These are phyloP conservation scores for Ophiothrix spiculata DNA, from an alignment of 35 echinoderm and acorn worm species.

Conservation along the genomic window DNA sequence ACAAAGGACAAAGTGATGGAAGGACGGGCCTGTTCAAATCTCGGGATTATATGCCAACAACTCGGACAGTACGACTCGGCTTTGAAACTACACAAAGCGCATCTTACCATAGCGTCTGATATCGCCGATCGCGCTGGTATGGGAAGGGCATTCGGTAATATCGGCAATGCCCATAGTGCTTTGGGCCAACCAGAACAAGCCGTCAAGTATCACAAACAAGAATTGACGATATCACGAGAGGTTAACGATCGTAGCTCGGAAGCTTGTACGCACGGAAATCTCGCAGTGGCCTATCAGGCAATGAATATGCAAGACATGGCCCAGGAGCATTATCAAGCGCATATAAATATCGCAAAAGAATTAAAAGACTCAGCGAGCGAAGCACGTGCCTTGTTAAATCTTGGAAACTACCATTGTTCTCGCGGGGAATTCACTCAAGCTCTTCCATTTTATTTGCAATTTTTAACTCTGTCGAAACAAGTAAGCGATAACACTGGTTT, in stretches of 20 bases:
- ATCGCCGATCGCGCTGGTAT: constrained; percentile 55
- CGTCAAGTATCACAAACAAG: constrained; percentile 97
- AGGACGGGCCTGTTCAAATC: constrained; percentile 89
- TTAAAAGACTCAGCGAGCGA: constrained; percentile 86
- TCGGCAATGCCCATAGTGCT: constrained; percentile 95
- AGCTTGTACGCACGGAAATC: constrained; percentile 92
- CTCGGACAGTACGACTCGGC: constrained; percentile 87
- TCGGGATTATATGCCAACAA: constrained; percentile 96
- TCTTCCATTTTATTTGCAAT: constrained; percentile 83
- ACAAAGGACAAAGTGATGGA: constrained; percentile 90
- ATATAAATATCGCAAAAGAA: constrained; percentile 75
- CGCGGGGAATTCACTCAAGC: constrained; percentile 92
- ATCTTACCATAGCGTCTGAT: constrained; percentile 72
- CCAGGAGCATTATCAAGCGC: constrained; percentile 86
- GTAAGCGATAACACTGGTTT: constrained; percentile 64
- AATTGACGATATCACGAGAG: constrained; percentile 89
- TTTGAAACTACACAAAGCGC: constrained; percentile 95
- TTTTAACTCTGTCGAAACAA: constrained; percentile 62
- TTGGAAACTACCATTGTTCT: constrained; percentile 92
- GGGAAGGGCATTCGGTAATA: constrained; percentile 91
- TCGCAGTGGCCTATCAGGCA: constrained; percentile 93
- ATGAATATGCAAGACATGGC: constrained; percentile 94
- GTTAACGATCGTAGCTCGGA: constrained; percentile 85
- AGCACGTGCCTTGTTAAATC: constrained; percentile 77
- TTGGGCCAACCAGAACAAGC: constrained; percentile 90